Base-by-base conservation (phyloP, 2,888 invertebrate genomes). In the Hylaea fasciaria region DNA sequence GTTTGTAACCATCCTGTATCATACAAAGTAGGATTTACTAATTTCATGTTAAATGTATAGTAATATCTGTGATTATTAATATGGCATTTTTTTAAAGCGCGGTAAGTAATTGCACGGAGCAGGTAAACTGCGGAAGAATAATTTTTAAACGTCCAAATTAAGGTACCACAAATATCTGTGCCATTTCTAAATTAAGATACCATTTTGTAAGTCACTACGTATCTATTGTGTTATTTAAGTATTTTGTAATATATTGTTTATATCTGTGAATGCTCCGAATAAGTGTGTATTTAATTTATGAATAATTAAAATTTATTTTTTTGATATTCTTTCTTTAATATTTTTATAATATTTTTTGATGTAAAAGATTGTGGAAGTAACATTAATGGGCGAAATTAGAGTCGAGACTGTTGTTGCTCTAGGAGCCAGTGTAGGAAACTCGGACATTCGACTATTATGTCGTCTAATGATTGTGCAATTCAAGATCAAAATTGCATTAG, bases 181-280 rank as follows among this genome's bases (percentile, higher is more conserved):
- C 84, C 84, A 84, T 84, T 78, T 73, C 71, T 70, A 72, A 72
- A 76, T 70, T 77, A 72, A 74, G 68, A 43, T 51, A 65, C 43
- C 43, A 45, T 72, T n/a, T 57, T 64, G 43, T 62, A 62, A 67
- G 64, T 55, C 53, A 56, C 39, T 57, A 32, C 32, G 41, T 39
- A 39, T 32, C n/a, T 53, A 55, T 64, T 63, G 56, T 56, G 40
- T 72, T 64, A 57, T 66, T 47, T 64, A 61, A 63, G 57, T 41
- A 57, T 52, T 68, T 63, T 62, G 56, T 61, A 43, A 41, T 49
- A 46, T 63, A 54, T 65, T 48, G 39, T 62, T 50, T 17, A 16
- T 47, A 17, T 17, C 32, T 12, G 14, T 11, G 32, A 57, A 46
- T 32, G 14, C 12, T 37, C 41, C 40, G 17, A 39, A 45, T 50